These are phyloP conservation scores for Synanceia verrucosa DNA, from an alignment of 2,797 vertebrate genomes.

Conservation along the genomic window DNA sequence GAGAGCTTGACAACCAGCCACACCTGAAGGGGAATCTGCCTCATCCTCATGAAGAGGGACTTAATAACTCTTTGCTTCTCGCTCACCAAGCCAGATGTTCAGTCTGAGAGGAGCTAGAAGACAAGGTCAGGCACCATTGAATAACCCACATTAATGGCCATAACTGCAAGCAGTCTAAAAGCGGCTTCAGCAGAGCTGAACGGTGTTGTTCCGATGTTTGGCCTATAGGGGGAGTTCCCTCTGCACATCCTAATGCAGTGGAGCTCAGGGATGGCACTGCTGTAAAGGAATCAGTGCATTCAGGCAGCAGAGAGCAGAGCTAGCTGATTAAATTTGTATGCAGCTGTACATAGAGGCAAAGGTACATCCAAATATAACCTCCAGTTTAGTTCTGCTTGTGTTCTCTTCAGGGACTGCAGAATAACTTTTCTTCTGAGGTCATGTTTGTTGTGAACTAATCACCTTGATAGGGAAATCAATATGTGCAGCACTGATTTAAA, in stretches of 20 bases:
- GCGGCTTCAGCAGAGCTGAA: constrained; percentile 23
- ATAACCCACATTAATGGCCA: not conserved
- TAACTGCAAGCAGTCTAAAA: not conserved
- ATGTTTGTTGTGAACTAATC: not conserved
- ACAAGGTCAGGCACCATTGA: constrained; percentile 13
- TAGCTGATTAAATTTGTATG: constrained; percentile 69
- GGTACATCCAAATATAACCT: constrained; percentile 61
- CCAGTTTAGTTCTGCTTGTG: constrained; percentile 10
- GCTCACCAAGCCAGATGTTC: not conserved
- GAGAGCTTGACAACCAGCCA: constrained; percentile 16
- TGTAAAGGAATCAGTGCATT: constrained; percentile 44
- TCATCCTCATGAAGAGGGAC: constrained; percentile 8
- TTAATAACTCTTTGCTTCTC: not conserved
- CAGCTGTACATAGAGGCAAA: constrained; percentile 56
- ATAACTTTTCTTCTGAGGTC: not conserved
- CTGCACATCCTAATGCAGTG: constrained; percentile 27
- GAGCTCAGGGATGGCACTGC: constrained; percentile 34
- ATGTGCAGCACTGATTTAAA: not conserved
- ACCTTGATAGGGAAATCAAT: constrained; percentile 3
- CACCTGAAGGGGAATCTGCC: constrained; percentile 14
- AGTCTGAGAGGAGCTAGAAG: not conserved
- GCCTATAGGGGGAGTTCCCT: constrained; percentile 54
- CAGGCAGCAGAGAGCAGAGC: constrained; percentile 56
- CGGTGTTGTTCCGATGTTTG: not conserved
- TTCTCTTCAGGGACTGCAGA: not conserved